Conservation (phyloP, 2,113 vertebrate species). For the Neomonachus schauinslandi region DNA sequence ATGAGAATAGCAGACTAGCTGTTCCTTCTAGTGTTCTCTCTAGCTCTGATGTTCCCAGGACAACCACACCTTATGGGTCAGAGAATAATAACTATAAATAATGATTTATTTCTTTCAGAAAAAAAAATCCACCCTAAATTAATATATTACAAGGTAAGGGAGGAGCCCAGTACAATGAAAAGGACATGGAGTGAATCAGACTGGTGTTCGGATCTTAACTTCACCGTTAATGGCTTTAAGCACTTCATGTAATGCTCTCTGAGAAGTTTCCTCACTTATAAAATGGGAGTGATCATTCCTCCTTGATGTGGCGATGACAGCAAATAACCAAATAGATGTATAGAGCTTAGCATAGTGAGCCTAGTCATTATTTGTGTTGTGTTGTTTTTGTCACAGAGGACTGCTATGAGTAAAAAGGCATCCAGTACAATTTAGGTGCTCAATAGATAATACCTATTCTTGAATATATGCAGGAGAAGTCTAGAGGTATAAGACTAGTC, state of each 20-base stretch:
- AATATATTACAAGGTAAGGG: neutral
- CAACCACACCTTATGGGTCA: neutral
- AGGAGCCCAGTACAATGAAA: neutral
- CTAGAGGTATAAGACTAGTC: neutral
- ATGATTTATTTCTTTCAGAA: constrained; percentile 36
- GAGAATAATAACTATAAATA: constrained; percentile 29
- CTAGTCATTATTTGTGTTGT: neutral
- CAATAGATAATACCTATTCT: neutral
- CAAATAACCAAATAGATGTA: neutral
- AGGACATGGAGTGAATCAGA: neutral
- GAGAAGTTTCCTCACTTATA: neutral
- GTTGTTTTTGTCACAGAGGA: neutral
- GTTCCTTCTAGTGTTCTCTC: neutral
- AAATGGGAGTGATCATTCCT: neutral
- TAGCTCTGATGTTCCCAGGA: neutral
- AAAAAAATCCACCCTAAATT: constrained; percentile 8
- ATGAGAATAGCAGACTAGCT: neutral
- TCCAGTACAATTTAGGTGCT: neutral
- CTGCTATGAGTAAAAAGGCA: neutral
- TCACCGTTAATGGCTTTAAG: neutral
- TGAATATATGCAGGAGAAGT: neutral
- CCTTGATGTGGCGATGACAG: neutral
- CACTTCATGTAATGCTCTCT: neutral
- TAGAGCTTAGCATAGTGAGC: neutral
- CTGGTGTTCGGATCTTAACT: neutral